phyloP scores from a whole-genome alignment of 2,797 vertebrate species.

The Mastacembelus armatus region DNA sequence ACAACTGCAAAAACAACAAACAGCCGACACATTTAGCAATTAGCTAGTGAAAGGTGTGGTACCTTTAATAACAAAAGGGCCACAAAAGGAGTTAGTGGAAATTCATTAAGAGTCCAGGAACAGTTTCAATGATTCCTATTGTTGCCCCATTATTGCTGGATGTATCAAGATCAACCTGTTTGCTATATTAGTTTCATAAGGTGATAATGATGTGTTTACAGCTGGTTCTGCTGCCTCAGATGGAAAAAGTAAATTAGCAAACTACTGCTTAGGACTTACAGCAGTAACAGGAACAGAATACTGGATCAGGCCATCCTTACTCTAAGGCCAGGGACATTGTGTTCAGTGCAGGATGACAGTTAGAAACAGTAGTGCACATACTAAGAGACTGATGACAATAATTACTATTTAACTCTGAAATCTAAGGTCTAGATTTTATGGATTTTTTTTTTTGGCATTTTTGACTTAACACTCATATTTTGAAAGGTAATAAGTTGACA shows the following conservation, averaged over 20 bases:
- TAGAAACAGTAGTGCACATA: conserved; percentile 41
- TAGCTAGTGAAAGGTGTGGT: too few relatives aligned
- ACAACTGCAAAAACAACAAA: too few relatives aligned
- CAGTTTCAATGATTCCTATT: background rate
- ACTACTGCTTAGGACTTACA: background rate
- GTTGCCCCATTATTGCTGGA: background rate
- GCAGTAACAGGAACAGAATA: conserved; percentile 4
- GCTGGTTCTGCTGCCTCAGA: background rate
- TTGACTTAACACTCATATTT: conserved; percentile 20
- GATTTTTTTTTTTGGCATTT: too few relatives aligned
- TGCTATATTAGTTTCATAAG: background rate
- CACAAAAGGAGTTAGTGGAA: too few relatives aligned
- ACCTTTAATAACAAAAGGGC: too few relatives aligned
- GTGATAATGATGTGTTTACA: background rate
- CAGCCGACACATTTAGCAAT: too few relatives aligned
- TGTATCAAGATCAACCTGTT: too few relatives aligned
- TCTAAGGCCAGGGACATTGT: conserved; percentile 36
- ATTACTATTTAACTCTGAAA: conserved; percentile 31
- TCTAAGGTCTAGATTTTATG: conserved; percentile 23
- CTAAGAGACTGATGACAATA: conserved; percentile 34
- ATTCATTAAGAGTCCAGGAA: too few relatives aligned
- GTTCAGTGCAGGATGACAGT: conserved; percentile 25
- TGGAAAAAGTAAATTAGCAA: background rate
- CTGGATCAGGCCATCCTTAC: conserved; percentile 17
- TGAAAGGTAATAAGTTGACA: conserved; percentile 39